Evolutionary conservation across 2,888 invertebrate species (phyloP).

Genomic region (Teleiodes luculella): DNA sequence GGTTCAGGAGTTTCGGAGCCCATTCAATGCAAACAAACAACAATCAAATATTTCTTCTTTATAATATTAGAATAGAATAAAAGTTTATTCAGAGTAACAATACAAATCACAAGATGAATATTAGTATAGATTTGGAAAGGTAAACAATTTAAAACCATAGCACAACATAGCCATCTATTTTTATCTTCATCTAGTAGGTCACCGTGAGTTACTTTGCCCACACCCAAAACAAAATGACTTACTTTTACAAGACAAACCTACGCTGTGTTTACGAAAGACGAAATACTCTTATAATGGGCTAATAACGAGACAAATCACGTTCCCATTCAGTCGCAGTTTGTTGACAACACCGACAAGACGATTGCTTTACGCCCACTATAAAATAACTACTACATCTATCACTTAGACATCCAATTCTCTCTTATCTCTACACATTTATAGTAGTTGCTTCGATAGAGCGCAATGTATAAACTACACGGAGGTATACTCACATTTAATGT

Average conservation of each 20-base stretch:
- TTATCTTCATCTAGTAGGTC: background rate
- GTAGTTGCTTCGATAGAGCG: background rate
- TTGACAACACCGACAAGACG: conserved; percentile 1
- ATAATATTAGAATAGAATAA: no score
- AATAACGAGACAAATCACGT: conserved; percentile 18
- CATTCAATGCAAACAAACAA: no score
- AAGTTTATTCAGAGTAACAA: no score
- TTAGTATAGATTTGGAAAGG: no score
- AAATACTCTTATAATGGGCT: conserved; percentile 15
- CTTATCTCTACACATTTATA: background rate
- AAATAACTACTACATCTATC: background rate
- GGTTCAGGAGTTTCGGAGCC: no score
- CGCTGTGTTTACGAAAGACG: conserved; percentile 17
- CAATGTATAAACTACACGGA: background rate
- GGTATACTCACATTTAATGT: background rate
- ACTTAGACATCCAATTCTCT: background rate
- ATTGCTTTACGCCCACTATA: background rate
- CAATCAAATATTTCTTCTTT: no score
- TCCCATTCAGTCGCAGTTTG: conserved; percentile 6
- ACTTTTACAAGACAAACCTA: background rate
- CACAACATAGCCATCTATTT: background rate
- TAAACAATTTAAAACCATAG: no score
- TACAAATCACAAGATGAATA: no score
- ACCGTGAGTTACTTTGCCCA: background rate
- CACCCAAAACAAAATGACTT: background rate